phyloP scores from a whole-genome alignment of 2,113 vertebrate genomes.

The Neogobius melanostomus region DNA sequence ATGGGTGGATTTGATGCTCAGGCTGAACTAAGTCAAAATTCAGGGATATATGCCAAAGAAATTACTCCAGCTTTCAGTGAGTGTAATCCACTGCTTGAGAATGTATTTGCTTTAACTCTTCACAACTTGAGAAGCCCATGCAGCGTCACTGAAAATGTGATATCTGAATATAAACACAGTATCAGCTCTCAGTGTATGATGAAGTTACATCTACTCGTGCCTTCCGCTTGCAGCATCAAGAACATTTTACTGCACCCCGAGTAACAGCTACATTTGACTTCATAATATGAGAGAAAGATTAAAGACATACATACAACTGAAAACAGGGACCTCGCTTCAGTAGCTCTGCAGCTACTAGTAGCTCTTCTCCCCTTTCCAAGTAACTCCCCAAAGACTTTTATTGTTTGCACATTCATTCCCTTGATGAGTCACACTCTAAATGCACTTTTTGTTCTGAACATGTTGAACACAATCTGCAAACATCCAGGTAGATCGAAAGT shows the following conservation, averaged over 20 bases:
- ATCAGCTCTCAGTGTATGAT: conserved; percentile 38
- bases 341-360: no score
- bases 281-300: no score
- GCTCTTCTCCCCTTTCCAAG: no score
- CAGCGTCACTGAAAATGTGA: conserved; percentile 42
- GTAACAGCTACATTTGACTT: conserved; percentile 14
- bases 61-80: conserved; percentile 64
- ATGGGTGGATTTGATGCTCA: conserved; percentile 58
- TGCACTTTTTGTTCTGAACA: no score
- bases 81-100: conserved; percentile 55
- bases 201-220: background rate
- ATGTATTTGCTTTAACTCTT: conserved; percentile 38
- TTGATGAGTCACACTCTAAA: no score
- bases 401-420: no score
- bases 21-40: conserved; percentile 60
- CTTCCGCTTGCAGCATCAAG: conserved; percentile 1
- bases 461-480: no score
- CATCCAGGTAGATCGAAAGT: no score
- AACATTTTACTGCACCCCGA: conserved; percentile 5
- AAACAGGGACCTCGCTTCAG: no score
- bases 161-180: conserved; percentile 17
- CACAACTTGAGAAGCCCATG: conserved; percentile 21
- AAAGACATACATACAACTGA: no score
- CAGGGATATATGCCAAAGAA: conserved; percentile 71
- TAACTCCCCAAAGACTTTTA: no score